Evolutionary conservation across 2,797 vertebrate species (phyloP).

Genomic region (Onychomys arenicola): DNA sequence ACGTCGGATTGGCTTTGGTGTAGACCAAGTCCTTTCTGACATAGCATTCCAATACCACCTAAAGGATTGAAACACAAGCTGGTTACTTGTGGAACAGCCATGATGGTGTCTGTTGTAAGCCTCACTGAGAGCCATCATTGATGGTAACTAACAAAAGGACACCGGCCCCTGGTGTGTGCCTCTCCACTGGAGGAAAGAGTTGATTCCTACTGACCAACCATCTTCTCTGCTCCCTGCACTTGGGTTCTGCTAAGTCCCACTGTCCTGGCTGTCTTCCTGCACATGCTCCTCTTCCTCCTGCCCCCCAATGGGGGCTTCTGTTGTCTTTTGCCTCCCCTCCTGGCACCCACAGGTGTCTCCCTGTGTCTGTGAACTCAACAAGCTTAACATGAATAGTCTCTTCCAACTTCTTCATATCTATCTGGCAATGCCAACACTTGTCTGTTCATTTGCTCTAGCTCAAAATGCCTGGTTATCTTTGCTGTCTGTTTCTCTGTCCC

Average conservation of each 20-base stretch:
- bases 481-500: not conserved
- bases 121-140: not conserved
- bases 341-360: not conserved
- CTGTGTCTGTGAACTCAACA: not conserved
- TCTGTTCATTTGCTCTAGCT: not conserved
- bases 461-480: not conserved
- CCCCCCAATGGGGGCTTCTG: not conserved
- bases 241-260: not conserved
- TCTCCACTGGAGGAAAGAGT: not conserved
- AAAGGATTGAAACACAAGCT: constrained; percentile 77
- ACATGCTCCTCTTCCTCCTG: not conserved
- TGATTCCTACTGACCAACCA: not conserved
- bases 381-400: not conserved
- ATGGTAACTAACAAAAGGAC: not conserved
- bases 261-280: not conserved
- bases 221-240: not conserved
- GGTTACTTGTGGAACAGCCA: constrained; percentile 72
- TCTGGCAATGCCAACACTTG: not conserved
- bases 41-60: constrained; percentile 98
- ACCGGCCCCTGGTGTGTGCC: not conserved
- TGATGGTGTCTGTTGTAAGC: not conserved
- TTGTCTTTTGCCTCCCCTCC: not conserved
- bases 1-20: constrained; percentile 98
- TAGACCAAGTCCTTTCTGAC: constrained; percentile 98
- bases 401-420: not conserved